Conservation (phyloP, 2,888 invertebrate genomes). For the Lycaena phlaeas region DNA sequence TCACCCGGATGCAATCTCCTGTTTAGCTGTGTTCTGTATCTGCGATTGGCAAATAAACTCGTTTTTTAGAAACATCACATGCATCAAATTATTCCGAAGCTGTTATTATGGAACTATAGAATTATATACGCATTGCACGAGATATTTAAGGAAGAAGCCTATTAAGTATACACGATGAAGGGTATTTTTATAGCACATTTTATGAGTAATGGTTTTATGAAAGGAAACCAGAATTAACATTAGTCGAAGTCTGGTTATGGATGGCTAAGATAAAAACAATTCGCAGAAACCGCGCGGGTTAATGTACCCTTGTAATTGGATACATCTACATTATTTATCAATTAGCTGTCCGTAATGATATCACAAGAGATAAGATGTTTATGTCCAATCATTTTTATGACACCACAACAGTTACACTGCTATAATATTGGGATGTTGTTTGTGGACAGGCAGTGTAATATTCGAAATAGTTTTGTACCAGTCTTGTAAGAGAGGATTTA, state of each 20-base stretch:
- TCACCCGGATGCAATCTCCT: neutral
- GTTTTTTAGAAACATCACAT: neutral
- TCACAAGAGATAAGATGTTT: too few relatives aligned
- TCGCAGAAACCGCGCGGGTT: neutral
- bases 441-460: too few relatives aligned
- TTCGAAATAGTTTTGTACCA: too few relatives aligned
- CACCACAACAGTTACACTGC: too few relatives aligned
- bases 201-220: slow-evolving; percentile 1
- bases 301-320: neutral
- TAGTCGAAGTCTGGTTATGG: neutral
- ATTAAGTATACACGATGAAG: slow-evolving; percentile 1
- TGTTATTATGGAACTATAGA: neutral
- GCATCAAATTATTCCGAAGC: neutral
- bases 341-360: neutral
- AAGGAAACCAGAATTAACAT: slow-evolving; percentile 4
- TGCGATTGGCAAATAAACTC: slow-evolving; percentile 1
- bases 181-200: neutral
- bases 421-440: too few relatives aligned
- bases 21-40: neutral
- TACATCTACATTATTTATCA: neutral
- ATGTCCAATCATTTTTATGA: too few relatives aligned
- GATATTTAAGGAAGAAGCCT: slow-evolving; percentile 2
- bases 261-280: neutral
- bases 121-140: neutral
- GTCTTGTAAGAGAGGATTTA: too few relatives aligned